Conservation (phyloP, 2,888 invertebrate species). For the Heliconius charithonia region DNA sequence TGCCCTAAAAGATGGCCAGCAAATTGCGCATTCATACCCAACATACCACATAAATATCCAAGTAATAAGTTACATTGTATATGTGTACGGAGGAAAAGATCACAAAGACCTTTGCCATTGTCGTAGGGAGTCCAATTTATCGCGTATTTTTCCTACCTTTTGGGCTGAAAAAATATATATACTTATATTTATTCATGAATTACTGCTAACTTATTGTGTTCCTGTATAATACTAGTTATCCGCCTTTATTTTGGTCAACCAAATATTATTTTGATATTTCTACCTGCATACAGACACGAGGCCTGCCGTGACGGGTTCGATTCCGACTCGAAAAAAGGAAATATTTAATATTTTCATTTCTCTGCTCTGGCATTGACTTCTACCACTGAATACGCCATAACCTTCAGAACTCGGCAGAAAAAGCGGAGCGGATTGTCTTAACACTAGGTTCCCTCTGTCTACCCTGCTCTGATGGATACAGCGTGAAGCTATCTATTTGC, state of each 20-base stretch:
- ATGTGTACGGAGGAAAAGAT: conserved; percentile 21
- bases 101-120: conserved; percentile 32
- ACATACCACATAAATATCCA: conserved; percentile 25
- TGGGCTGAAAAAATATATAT: conserved; percentile 3
- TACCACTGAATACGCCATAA: no score
- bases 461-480: neutral
- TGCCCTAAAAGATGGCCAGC: conserved; percentile 16
- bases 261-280: neutral
- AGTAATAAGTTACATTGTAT: conserved; percentile 22
- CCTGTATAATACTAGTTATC: neutral
- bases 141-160: conserved; percentile 4
- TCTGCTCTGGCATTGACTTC: no score
- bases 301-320: no score
- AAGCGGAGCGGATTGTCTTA: neutral
- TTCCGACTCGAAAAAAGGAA: no score
- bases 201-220: conserved; percentile 15
- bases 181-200: conserved; percentile 29
- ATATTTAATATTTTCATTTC: no score
- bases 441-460: neutral
- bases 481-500: neutral
- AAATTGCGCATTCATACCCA: conserved; percentile 27
- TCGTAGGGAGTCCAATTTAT: conserved; percentile 28
- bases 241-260: neutral
- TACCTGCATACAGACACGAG: neutral
- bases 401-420: neutral